A percentile compares a stretch with the other conserved stretches of the same genome.
Evolutionary conservation across 2,797 vertebrate genomes (phyloP).

Genomic region (Myiotriccus ornatus): DNA sequence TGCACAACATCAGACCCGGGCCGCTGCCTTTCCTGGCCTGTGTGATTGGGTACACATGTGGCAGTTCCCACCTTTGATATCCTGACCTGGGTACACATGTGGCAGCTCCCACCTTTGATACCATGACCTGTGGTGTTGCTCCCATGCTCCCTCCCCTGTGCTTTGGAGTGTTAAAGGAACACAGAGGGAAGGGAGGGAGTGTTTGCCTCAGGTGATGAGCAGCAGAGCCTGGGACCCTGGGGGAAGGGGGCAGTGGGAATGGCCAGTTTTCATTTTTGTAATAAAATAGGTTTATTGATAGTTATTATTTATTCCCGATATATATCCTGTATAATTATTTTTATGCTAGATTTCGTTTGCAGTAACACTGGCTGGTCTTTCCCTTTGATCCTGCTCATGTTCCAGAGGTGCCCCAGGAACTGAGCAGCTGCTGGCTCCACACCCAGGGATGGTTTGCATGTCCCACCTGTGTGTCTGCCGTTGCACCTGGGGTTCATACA

Average conservation of each 20-base stretch:
- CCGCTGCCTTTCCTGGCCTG: not conserved
- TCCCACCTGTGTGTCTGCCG: not conserved
- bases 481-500: not conserved
- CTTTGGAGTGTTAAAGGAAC: constrained; percentile 54
- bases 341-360: not conserved
- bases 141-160: constrained; percentile 57
- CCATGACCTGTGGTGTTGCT: constrained; percentile 59
- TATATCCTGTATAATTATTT: not conserved
- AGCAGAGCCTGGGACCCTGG: constrained; percentile 33
- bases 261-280: not conserved
- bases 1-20: constrained; percentile 53
- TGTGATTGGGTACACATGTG: constrained; percentile 52
- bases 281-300: not conserved
- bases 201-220: constrained; percentile 65
- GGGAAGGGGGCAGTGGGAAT: not conserved
- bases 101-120: constrained; percentile 56
- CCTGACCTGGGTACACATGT: constrained; percentile 36
- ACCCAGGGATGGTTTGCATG: not conserved
- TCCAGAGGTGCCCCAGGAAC: not conserved
- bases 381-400: not conserved
- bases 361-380: fast-evolving
- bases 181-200: constrained; percentile 15
- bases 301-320: not conserved
- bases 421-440: not conserved
- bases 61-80: constrained; percentile 64